A percentile compares a stretch with the other conserved stretches of the same genome.
These are phyloP conservation scores for Popillia japonica DNA, from an alignment of 1,140 invertebrate species.

Conservation along the genomic window DNA sequence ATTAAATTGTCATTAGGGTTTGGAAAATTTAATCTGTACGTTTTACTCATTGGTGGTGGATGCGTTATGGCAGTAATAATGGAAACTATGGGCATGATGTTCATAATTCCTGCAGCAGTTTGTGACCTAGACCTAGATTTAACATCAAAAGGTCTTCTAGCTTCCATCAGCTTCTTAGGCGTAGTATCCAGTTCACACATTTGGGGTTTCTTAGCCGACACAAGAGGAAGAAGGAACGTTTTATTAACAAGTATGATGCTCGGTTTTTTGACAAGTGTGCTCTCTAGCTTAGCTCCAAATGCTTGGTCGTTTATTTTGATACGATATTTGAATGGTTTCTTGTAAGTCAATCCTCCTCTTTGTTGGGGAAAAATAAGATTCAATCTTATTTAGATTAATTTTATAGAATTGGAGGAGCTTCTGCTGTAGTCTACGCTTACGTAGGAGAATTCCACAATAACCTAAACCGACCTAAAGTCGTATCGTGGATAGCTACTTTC, in stretches of 20 bases:
- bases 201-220: conserved; percentile 60
- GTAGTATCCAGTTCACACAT: conserved; percentile 57
- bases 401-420: conserved; percentile 70
- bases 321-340: conserved; percentile 71
- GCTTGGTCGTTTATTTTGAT: conserved; percentile 69
- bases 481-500: conserved; percentile 71
- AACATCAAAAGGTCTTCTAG: conserved; percentile 55
- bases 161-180: conserved; percentile 57
- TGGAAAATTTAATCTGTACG: conserved; percentile 56
- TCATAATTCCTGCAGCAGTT: conserved; percentile 59
- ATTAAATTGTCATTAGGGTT: conserved; percentile 51
- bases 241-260: conserved; percentile 67
- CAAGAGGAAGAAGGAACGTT: conserved; percentile 59
- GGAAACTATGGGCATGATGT: conserved; percentile 59
- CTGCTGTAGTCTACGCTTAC: conserved; percentile 72
- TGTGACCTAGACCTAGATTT: conserved; percentile 58
- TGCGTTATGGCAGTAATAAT: conserved; percentile 58
- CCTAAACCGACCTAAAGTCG: conserved; percentile 57
- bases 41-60: conserved; percentile 55
- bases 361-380: not conserved
- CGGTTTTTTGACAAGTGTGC: conserved; percentile 66
- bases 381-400: too few species aligned
- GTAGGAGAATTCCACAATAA: conserved; percentile 72
- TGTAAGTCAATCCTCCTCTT: conserved; percentile 63
- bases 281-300: conserved; percentile 66